These are phyloP conservation scores for Aphelocoma coerulescens DNA, from an alignment of 2,113 vertebrate genomes.

Conservation along the genomic window DNA sequence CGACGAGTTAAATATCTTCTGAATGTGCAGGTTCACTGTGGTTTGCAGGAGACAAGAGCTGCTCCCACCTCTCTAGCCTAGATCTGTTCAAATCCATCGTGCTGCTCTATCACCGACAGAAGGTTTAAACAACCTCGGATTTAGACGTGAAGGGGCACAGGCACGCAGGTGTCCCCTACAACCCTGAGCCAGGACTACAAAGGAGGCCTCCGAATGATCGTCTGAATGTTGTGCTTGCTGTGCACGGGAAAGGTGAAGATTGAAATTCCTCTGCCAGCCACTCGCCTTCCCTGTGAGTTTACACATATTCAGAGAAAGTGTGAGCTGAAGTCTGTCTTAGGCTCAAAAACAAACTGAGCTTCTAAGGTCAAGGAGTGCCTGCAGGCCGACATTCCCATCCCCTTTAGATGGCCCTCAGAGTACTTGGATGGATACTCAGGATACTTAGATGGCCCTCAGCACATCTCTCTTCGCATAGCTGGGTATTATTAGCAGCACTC, in stretches of 20 bases:
- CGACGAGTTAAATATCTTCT: neutral
- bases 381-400: neutral
- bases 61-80: neutral
- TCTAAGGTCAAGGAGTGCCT: neutral
- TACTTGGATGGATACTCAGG: neutral
- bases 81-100: neutral
- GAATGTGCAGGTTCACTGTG: neutral
- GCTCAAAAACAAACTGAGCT: neutral
- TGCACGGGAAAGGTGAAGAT: rapidly evolving
- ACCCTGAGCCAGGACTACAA: neutral
- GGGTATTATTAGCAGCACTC: neutral
- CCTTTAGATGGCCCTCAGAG: neutral
- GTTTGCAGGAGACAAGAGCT: neutral
- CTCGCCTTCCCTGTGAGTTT: neutral
- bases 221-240: neutral
- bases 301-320: neutral
- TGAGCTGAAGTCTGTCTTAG: neutral
- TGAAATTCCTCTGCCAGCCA: neutral
- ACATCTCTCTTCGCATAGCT: neutral
- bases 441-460: neutral
- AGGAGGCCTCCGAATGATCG: neutral
- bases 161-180: neutral
- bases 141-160: neutral
- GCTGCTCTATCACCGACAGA: neutral
- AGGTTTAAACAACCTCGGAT: neutral